Base-by-base conservation (phyloP, 2,113 vertebrate genomes). In the Corythornis madagascariensis region DNA sequence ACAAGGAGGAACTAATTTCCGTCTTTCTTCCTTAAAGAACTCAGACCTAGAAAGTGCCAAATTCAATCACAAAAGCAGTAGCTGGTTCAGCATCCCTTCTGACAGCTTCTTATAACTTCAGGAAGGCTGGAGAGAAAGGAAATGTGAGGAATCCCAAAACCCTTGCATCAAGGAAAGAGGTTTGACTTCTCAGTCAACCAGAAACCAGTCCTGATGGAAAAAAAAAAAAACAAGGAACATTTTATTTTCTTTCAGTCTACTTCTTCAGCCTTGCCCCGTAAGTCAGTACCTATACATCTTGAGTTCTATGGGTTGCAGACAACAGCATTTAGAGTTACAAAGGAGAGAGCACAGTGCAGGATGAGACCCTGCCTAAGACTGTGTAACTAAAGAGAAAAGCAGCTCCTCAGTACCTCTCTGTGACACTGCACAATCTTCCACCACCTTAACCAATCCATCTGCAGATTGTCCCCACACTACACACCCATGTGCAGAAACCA, bases 1-100 rank as follows among this genome's bases (percentile, higher is more conserved):
- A 69, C 78, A 88, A 38, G 59, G 35, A 94, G 65, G 82, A 92
- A 94, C 72, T 85, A 93, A 93, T 94, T 75, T 71, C 82, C 92
- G 67, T 53, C 90, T 84, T 86, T 69, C 78, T 89, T 85, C 63
- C 52, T 80, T 71, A 67, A 87, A 65, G 64, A 91, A 64, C 7
- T 1, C 24, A 83, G 84, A 57, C 50, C 40, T 72, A 92, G 43
- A 78, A 92, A 89, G 85, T 89, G 89, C 72, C 95, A 93, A 65
- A 89, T 83, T 71, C 53, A 89, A 85, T 78, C 85, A 91, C 0
- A 0, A 72, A 94, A 93, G 82, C 56, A 77, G 64, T 64, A 67
- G 42, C 75, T 77, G 45, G 16, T 64, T 83, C 65, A 81, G 14
- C 56, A 70, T 82, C 40, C n/a, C 38, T 80, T 35, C 31, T 89